A percentile compares a stretch with the other conserved stretches of the same genome.
These are phyloP conservation scores for Tyria jacobaeae DNA, from an alignment of 2,888 invertebrate species.

Conservation along the genomic window DNA sequence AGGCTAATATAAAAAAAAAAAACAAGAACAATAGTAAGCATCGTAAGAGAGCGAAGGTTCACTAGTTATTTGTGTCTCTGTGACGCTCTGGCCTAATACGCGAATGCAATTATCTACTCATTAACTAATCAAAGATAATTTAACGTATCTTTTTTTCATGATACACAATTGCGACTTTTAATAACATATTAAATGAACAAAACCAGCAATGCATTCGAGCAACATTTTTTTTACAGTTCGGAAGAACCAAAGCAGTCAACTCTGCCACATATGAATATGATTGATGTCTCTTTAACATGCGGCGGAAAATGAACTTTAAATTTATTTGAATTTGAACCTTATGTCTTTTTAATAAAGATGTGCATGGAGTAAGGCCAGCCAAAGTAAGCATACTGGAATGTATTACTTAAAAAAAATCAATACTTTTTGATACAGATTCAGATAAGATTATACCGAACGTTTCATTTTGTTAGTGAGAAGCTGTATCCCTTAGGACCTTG, in stretches of 20 bases:
- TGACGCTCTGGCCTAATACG: not conserved
- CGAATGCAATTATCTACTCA: not conserved
- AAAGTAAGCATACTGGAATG: slow-evolving; percentile 48
- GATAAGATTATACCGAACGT: slow-evolving; percentile 51
- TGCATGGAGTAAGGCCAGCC: slow-evolving; percentile 21
- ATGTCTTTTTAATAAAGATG: not conserved
- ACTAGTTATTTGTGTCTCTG: not conserved
- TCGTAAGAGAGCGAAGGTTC: not conserved
- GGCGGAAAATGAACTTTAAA: slow-evolving; percentile 19
- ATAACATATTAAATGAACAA: slow-evolving; percentile 23
- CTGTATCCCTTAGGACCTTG: slow-evolving; percentile 11
- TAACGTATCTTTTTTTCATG: not conserved
- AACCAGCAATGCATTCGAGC: slow-evolving; percentile 41
- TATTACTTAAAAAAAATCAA: slow-evolving; percentile 56
- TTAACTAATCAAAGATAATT: not conserved
- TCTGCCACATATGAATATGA: slow-evolving; percentile 65
- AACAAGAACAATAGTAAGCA: too few relatives aligned
- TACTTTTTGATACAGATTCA: slow-evolving; percentile 57
- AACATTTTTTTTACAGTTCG: slow-evolving; percentile 35
- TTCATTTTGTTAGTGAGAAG: slow-evolving; percentile 31
- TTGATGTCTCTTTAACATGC: slow-evolving; percentile 56
- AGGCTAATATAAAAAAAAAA: too few relatives aligned
- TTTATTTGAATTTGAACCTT: slow-evolving; percentile 25
- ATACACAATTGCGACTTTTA: not conserved
- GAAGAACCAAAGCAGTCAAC: slow-evolving; percentile 44